These are phyloP conservation scores for Cyanoderma ruficeps DNA, from an alignment of 2,113 vertebrate genomes.

Conservation along the genomic window DNA sequence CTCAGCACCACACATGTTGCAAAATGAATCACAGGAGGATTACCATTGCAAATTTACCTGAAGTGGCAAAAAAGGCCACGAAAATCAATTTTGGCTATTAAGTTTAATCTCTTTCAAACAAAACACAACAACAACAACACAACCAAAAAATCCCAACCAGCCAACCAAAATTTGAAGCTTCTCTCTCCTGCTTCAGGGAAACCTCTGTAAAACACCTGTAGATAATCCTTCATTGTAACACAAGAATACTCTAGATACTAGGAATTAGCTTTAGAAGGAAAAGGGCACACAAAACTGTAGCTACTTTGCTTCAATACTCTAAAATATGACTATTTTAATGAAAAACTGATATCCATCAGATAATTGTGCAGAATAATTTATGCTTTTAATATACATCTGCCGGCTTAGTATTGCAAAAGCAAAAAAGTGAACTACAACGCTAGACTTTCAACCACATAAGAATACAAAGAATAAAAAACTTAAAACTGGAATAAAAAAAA, in stretches of 20 bases:
- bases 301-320: background rate
- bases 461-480: background rate
- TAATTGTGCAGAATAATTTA: background rate
- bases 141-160: background rate
- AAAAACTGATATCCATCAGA: background rate
- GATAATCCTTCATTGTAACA: background rate
- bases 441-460: background rate
- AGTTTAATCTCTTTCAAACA: background rate
- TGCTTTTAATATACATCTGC: background rate
- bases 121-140: background rate
- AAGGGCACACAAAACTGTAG: background rate
- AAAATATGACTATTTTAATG: background rate
- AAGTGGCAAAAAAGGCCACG: background rate
- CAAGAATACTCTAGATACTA: background rate
- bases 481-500: background rate
- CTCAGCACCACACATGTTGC: rapidly evolving
- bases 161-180: background rate
- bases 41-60: background rate
- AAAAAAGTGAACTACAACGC: background rate
- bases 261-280: background rate
- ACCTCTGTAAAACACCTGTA: background rate
- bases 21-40: background rate
- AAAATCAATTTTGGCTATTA: background rate
- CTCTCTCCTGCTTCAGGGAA: background rate
- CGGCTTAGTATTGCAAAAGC: background rate